Evolutionary conservation across 2,113 vertebrate species (phyloP).

Genomic region (Spilogale gracilis): DNA sequence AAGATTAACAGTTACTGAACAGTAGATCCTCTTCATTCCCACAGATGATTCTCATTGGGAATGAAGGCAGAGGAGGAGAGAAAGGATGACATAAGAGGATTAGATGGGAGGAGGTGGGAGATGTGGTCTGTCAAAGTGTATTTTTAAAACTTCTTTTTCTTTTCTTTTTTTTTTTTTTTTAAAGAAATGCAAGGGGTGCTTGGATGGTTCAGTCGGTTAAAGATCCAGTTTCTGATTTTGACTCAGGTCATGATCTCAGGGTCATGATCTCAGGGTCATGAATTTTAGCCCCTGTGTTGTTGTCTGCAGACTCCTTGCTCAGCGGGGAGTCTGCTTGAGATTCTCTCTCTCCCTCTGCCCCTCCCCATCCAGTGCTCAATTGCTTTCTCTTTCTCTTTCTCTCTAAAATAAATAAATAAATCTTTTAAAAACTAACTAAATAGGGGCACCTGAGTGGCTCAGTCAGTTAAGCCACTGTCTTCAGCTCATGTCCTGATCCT

Average conservation of each 20-base stretch:
- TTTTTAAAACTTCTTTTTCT: not conserved
- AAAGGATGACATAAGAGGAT: not conserved
- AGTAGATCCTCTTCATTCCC: not conserved
- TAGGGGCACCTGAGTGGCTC: no score
- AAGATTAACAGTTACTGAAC: constrained; percentile 28
- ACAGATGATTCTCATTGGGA: not conserved
- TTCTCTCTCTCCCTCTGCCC: not conserved
- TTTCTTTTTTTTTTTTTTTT: not conserved
- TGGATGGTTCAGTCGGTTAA: not conserved
- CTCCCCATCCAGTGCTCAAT: not conserved
- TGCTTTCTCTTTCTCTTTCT: no score
- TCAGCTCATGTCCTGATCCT: no score
- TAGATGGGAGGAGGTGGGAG: not conserved
- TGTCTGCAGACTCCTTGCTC: not conserved
- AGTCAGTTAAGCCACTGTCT: no score
- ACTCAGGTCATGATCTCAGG: not conserved
- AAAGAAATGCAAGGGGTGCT: not conserved
- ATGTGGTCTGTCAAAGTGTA: not conserved
- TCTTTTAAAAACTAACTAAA: no score
- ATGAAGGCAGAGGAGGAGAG: not conserved
- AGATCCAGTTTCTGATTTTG: not conserved
- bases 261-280: no score
- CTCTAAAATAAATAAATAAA: not conserved
- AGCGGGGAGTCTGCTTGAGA: not conserved
- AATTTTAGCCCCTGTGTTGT: not conserved